Evolutionary conservation across 2,797 vertebrate species (phyloP).

Genomic region (Phoebastria nigripes): DNA sequence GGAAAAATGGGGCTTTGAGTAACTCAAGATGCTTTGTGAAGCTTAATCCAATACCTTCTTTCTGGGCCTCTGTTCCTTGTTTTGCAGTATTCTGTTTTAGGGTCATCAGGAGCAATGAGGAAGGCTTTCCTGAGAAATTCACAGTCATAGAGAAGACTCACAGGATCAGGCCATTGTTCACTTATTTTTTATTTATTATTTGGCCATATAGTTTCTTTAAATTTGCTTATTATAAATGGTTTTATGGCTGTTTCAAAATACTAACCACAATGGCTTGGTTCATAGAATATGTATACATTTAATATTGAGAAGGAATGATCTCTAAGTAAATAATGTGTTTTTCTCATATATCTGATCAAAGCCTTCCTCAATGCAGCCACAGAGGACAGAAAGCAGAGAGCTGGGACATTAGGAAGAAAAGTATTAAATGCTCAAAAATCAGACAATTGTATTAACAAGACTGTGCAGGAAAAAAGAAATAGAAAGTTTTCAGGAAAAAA

Average conservation of each 20-base stretch:
- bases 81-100: neutral
- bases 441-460: neutral
- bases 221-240: neutral
- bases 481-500: constrained; percentile 23
- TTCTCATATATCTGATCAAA: neutral
- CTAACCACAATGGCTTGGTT: neutral
- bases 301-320: neutral
- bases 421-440: neutral
- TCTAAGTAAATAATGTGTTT: neutral
- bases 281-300: neutral
- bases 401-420: neutral
- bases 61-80: neutral
- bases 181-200: neutral
- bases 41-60: neutral
- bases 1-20: neutral
- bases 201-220: neutral
- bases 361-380: neutral
- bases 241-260: neutral
- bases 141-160: neutral
- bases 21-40: neutral
- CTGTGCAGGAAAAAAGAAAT: neutral
- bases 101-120: neutral
- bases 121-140: neutral
- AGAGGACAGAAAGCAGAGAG: neutral
- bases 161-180: neutral